Evolutionary conservation across 2,113 vertebrate genomes (phyloP).

Genomic region (Electrona antarctica): DNA sequence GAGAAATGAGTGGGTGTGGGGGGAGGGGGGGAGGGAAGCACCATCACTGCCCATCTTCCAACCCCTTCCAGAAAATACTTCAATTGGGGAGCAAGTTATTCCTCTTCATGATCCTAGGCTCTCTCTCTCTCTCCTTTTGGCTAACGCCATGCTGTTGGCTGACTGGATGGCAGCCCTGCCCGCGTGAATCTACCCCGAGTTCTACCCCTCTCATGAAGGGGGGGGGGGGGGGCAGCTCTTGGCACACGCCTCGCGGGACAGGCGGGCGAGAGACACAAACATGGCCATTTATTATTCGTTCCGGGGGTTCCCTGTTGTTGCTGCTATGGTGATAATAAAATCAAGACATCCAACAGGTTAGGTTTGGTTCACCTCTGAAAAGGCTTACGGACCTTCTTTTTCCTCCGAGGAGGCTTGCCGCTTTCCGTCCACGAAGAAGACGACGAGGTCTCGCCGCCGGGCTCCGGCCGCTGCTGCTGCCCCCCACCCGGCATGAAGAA

Average conservation of each 20-base stretch:
- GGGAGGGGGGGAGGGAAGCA: slow-evolving; percentile 41
- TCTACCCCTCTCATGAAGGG: slow-evolving; percentile 17
- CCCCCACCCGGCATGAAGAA: slow-evolving; percentile 72
- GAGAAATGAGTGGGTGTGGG: slow-evolving; percentile 40
- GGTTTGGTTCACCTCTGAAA: slow-evolving; percentile 84
- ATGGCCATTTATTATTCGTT: slow-evolving; percentile 51
- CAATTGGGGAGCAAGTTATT: slow-evolving; percentile 29
- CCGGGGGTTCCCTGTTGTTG: slow-evolving; percentile 45
- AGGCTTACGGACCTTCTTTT: slow-evolving; percentile 90
- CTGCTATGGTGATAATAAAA: slow-evolving; percentile 24
- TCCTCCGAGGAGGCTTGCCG: slow-evolving; percentile 79
- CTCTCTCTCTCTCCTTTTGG: slow-evolving; percentile 37
- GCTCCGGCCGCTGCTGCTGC: slow-evolving; percentile 68
- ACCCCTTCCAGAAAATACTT: slow-evolving; percentile 43
- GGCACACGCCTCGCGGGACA: slow-evolving; percentile 47
- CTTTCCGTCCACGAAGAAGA: slow-evolving; percentile 68
- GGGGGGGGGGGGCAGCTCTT: slow-evolving; percentile 26
- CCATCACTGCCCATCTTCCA: slow-evolving; percentile 44
- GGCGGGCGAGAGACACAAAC: slow-evolving; percentile 60
- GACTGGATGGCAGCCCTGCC: slow-evolving; percentile 9
- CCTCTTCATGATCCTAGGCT: slow-evolving; percentile 32
- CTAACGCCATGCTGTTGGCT: slow-evolving; percentile 28
- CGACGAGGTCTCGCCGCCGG: slow-evolving; percentile 38
- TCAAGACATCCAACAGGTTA: slow-evolving; percentile 12
- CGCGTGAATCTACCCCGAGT: slow-evolving; percentile 36